These are phyloP conservation scores for Agrochola lota DNA, from an alignment of 2,888 invertebrate genomes.

Conservation along the genomic window DNA sequence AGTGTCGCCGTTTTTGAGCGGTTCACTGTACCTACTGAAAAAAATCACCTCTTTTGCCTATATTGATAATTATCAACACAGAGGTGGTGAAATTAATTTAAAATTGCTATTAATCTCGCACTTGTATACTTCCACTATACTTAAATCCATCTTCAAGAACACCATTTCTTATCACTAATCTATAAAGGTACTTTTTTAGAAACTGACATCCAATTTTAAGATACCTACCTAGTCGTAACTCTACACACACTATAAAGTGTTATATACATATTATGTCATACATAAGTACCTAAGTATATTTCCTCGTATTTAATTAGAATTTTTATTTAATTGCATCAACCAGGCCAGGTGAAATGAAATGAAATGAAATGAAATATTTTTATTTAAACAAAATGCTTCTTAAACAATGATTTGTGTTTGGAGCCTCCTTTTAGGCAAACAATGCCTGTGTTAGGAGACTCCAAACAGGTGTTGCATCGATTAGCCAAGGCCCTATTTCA, in stretches of 20 bases:
- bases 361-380: too few species aligned
- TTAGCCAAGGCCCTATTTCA: too few species aligned
- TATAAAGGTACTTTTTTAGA: slow-evolving; percentile 4
- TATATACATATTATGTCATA: background rate
- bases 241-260: slow-evolving; percentile 6
- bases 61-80: background rate
- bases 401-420: too few species aligned
- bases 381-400: too few species aligned
- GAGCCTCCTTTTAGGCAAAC: too few species aligned
- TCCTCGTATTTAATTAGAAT: background rate
- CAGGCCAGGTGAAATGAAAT: too few species aligned
- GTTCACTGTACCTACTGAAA: background rate
- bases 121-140: slow-evolving; percentile 53
- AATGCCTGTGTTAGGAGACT: too few species aligned
- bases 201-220: background rate
- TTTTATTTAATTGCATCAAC: too few species aligned
- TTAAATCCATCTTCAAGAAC: slow-evolving; percentile 10
- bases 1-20: too few species aligned
- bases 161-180: background rate
- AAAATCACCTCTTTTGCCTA: background rate
- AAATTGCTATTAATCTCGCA: slow-evolving; percentile 34
- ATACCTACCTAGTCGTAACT: background rate
- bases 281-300: background rate
- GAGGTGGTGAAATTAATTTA: slow-evolving; percentile 27
- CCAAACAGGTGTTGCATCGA: too few species aligned